A percentile compares a stretch with the other conserved stretches of the same genome.
phyloP scores from a whole-genome alignment of 2,888 invertebrate species.

The Nudaria mundana region DNA sequence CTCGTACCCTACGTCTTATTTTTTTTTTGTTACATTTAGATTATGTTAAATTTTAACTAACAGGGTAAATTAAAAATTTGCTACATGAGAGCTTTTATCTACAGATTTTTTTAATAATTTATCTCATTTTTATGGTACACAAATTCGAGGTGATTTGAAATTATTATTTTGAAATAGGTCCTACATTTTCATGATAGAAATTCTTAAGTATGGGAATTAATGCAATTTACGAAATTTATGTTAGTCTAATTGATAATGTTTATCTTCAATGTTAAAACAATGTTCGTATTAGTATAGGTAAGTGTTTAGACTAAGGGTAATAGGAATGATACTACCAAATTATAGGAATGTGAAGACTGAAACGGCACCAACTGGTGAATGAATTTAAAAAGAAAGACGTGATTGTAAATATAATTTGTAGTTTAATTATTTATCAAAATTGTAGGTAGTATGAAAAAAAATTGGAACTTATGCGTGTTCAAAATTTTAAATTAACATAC shows the following conservation, averaged over 20 bases:
- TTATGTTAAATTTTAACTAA: constrained; percentile 61
- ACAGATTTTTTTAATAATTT: constrained; percentile 30
- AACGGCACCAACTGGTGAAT: constrained; percentile 74
- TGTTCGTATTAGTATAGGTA: constrained; percentile 26
- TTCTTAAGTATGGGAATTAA: constrained; percentile 7
- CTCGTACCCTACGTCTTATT: constrained; percentile 59
- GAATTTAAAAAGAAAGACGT: constrained; percentile 46
- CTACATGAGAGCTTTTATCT: constrained; percentile 41
- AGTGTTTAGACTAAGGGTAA: constrained; percentile 23
- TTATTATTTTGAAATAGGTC: constrained; percentile 18
- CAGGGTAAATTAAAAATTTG: constrained; percentile 67
- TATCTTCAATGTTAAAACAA: constrained; percentile 27
- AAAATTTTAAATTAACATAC: constrained; percentile 49
- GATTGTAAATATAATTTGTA: constrained; percentile 59
- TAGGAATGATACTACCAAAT: constrained; percentile 25
- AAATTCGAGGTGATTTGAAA: constrained; percentile 9
- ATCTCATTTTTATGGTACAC: constrained; percentile 21
- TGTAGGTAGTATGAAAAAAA: constrained; percentile 40
- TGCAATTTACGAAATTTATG: constrained; percentile 9
- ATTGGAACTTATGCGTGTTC: constrained; percentile 61
- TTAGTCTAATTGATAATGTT: constrained; percentile 12
- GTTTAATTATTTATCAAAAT: constrained; percentile 40
- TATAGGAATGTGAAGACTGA: constrained; percentile 70
- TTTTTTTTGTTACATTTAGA: constrained; percentile 59
- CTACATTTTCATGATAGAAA: constrained; percentile 14